Conservation (phyloP, 2,797 vertebrate species). For the Chelon auratus region DNA sequence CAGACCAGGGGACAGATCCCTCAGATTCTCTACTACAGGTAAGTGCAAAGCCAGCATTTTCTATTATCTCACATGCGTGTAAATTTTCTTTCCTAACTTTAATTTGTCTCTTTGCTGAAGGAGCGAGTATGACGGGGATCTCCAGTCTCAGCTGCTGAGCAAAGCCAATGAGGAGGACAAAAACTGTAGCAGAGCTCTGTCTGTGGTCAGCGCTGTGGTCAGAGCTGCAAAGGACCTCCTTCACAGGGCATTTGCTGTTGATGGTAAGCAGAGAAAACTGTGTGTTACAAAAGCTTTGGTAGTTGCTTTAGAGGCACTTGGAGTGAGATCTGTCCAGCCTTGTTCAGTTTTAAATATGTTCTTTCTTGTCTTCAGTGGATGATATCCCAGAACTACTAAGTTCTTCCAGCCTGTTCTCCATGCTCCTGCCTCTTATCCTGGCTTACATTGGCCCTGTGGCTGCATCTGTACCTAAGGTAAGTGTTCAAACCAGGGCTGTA, state of each 20-base stretch:
- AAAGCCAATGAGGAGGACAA: slow-evolving; percentile 99
- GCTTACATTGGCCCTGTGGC: slow-evolving; percentile 99
- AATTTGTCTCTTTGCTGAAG: slow-evolving; percentile 72
- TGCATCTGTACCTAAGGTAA: slow-evolving; percentile 96
- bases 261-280: slow-evolving; percentile 85
- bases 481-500: not conserved
- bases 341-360: not conserved
- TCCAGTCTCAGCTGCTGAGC: slow-evolving; percentile 96
- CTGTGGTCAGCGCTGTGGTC: slow-evolving; percentile 96
- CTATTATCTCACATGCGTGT: not conserved
- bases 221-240: slow-evolving; percentile 96
- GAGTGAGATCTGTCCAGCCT: not conserved
- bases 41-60: slow-evolving; percentile 4
- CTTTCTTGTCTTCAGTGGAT: slow-evolving; percentile 85
- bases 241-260: slow-evolving; percentile 97
- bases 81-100: slow-evolving; percentile 17
- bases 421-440: slow-evolving; percentile 98
- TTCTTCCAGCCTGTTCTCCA: slow-evolving; percentile 98
- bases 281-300: not conserved
- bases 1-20: slow-evolving; percentile 98
- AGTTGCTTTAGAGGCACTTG: not conserved
- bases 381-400: slow-evolving; percentile 99
- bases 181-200: slow-evolving; percentile 96
- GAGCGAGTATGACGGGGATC: slow-evolving; percentile 98
- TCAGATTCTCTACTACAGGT: slow-evolving; percentile 99